Evolutionary conservation across 2,888 invertebrate species (phyloP).

Genomic region (Leptinotarsa rubiginosa): DNA sequence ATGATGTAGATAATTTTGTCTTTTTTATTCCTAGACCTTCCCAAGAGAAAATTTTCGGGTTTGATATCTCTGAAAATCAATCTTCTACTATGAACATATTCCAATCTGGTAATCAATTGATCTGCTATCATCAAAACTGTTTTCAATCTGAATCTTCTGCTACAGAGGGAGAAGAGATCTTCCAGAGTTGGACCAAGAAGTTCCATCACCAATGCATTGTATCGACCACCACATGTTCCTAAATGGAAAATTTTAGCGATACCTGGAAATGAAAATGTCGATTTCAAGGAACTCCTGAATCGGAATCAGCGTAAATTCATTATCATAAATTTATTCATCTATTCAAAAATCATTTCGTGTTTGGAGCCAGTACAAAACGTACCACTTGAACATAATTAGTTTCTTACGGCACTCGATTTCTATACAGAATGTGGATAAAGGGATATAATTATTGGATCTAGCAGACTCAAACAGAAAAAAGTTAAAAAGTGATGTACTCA

Average conservation of each 20-base stretch:
- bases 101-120: slow-evolving; percentile 91
- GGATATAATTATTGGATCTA: no score
- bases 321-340: no score
- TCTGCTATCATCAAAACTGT: slow-evolving; percentile 80
- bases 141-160: slow-evolving; percentile 77
- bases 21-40: slow-evolving; percentile 95
- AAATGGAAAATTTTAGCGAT: slow-evolving; percentile 80
- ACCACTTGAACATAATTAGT: no score
- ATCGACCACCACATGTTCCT: slow-evolving; percentile 78
- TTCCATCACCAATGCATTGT: slow-evolving; percentile 82
- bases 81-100: slow-evolving; percentile 99
- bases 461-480: no score
- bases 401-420: no score
- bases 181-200: slow-evolving; percentile 79
- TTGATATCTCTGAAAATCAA: slow-evolving; percentile 99
- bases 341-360: no score
- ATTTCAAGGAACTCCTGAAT: not conserved
- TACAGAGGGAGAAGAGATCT: slow-evolving; percentile 79
- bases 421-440: no score
- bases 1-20: slow-evolving; percentile 99
- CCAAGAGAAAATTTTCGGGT: slow-evolving; percentile 99
- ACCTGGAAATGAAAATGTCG: slow-evolving; percentile 63
- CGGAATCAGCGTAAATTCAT: no score
- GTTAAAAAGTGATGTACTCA: no score
- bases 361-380: no score